Percentiles rank a stretch among this genome's conserved stretches.
These are phyloP conservation scores for Picathartes gymnocephalus DNA, from an alignment of 2,113 vertebrate genomes.

Conservation along the genomic window DNA sequence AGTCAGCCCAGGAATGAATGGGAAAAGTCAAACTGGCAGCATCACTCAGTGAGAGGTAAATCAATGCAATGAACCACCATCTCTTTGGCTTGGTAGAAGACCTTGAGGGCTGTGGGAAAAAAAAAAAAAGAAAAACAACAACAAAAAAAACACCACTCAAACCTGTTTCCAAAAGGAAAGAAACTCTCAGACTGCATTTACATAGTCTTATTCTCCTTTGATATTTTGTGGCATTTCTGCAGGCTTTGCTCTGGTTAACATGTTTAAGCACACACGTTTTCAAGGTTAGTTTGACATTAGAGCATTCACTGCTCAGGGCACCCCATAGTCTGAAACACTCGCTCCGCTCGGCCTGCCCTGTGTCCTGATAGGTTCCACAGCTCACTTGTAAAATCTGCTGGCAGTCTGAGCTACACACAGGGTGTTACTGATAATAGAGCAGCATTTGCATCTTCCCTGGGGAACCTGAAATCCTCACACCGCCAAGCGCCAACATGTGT, in stretches of 20 bases:
- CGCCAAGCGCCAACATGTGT: neutral
- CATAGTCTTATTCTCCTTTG: neutral
- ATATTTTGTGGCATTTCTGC: constrained; percentile 6
- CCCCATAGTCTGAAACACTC: rapidly evolving
- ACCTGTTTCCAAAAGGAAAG: neutral
- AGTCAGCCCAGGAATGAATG: neutral
- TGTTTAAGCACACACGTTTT: neutral
- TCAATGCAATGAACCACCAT: neutral
- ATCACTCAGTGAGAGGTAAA: neutral
- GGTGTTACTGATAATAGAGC: neutral
- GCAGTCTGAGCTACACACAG: neutral
- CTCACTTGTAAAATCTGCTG: neutral
- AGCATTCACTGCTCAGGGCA: neutral
- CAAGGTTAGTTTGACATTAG: constrained; percentile 21
- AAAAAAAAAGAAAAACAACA: neutral
- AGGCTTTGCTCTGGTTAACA: neutral
- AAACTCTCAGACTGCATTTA: neutral
- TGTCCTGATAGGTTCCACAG: neutral
- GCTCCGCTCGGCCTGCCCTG: rapidly evolving
- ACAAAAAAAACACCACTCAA: neutral
- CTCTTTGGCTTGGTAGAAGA: neutral
- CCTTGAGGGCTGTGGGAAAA: neutral
- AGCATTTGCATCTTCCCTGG: neutral
- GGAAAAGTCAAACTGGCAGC: neutral
- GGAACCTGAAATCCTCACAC: neutral